Percentiles rank a stretch among this genome's conserved stretches.
phyloP scores from a whole-genome alignment of 2,797 vertebrate species.

The Otolemur crassicaudatus region DNA sequence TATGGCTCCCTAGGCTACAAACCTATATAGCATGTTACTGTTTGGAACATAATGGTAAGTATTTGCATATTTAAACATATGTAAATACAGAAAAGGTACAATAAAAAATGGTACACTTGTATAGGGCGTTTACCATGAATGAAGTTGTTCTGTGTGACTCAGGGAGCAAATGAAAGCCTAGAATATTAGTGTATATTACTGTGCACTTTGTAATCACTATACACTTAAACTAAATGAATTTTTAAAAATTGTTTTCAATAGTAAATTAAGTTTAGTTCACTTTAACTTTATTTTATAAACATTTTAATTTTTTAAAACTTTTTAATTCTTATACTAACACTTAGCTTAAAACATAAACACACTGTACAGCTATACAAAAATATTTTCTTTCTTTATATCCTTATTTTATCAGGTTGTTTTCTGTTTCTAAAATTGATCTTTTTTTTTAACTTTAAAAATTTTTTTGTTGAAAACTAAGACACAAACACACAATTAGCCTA shows the following conservation, averaged over 20 bases:
- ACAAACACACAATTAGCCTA: background rate
- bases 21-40: background rate
- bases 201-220: background rate
- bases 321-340: background rate
- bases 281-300: background rate
- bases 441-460: background rate
- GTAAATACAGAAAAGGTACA: background rate
- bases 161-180: background rate
- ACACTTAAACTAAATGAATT: background rate
- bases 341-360: background rate
- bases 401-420: background rate
- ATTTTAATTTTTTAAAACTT: background rate
- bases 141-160: background rate
- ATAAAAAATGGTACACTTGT: background rate
- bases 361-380: background rate
- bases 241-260: background rate
- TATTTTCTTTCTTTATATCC: background rate
- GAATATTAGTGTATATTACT: background rate
- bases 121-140: background rate
- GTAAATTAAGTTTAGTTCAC: background rate
- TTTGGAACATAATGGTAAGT: background rate
- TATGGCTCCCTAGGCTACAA: background rate
- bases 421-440: background rate
- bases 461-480: background rate
- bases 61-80: background rate